Conservation (phyloP, 2,797 vertebrate species). For the Scleropages formosus region DNA sequence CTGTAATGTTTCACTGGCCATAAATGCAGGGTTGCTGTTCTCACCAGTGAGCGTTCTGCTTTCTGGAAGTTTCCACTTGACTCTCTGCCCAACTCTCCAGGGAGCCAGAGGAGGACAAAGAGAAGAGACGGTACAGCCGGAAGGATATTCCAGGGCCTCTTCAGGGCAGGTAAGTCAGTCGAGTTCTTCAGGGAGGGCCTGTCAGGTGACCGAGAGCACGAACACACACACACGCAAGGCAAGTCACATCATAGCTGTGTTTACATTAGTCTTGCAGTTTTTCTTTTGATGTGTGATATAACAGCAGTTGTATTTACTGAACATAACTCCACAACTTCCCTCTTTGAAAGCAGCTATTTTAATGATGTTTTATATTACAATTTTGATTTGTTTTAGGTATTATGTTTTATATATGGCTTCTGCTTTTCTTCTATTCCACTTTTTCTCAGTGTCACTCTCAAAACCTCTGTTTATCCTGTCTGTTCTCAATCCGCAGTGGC, state of each 20-base stretch:
- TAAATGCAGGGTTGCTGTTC: constrained; percentile 21
- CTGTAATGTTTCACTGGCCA: background rate
- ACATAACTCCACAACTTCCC: no score
- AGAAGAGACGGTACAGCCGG: constrained; percentile 63
- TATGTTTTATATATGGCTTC: no score
- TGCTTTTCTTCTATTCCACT: no score
- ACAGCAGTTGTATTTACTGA: no score
- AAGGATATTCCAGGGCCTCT: constrained; percentile 90
- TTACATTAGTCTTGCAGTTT: no score
- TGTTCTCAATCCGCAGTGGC: constrained; percentile 67
- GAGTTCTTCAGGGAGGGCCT: background rate
- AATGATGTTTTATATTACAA: no score
- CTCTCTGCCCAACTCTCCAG: constrained; percentile 42
- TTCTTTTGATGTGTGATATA: no score
- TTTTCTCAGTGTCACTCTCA: background rate
- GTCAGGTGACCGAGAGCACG: background rate
- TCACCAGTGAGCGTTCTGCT: background rate
- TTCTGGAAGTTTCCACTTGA: background rate
- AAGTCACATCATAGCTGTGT: no score
- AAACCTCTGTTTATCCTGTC: background rate
- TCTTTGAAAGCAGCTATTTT: no score
- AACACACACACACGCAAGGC: no score
- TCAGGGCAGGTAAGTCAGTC: constrained; percentile 82
- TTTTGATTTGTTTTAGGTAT: no score
- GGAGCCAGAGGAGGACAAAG: constrained; percentile 57